Base-by-base conservation (phyloP, 2,888 invertebrate species). In the Notocelia uddmanniana region DNA sequence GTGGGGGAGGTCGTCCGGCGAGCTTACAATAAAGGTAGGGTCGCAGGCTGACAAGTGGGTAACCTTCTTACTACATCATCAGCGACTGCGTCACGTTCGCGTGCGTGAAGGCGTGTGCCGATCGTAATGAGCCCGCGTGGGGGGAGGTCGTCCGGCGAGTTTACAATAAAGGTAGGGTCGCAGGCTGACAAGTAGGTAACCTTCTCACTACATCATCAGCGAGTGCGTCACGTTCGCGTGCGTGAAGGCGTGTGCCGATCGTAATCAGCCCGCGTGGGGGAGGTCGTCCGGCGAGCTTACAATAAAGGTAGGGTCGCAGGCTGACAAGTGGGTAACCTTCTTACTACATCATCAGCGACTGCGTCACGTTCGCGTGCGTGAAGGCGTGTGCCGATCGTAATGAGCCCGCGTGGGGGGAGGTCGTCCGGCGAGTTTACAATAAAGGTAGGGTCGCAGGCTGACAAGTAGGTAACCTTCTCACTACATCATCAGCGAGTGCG, bases 271-370 rank as follows among this genome's bases (percentile, higher is more conserved):
- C 0, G 84, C 89, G 0, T 91, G 78, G 77, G 89, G 68, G 91
- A 94, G 69, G 79, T 95, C 10, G 87, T 95, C 1, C 85, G 91
- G 69, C 85, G 87, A 64, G 95, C 95, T 2, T 88, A 88, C 75
- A 72, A 81, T 11, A 89, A 93, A 78, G 89, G 94, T 84, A 70
- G 55, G 69, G n/a, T n/a, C n/a, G n/a, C n/a, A n/a, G n/a, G n/a
- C n/a, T n/a, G n/a, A n/a, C n/a, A n/a, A n/a, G n/a, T n/a, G n/a
- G n/a, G n/a, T n/a, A n/a, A n/a, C n/a, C n/a, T n/a, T n/a, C n/a
- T n/a, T n/a, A n/a, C n/a, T n/a, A n/a, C n/a, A n/a, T 94, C 0
- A 96, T 96, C 5, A 97, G 96, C 18, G 97, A 96, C 0, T 96
- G 96, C 80, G 91, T 95, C 2, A 95, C 95, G 72, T 87, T 94